Base-by-base conservation (phyloP, 2,797 vertebrate genomes). In the Bradypus variegatus region DNA sequence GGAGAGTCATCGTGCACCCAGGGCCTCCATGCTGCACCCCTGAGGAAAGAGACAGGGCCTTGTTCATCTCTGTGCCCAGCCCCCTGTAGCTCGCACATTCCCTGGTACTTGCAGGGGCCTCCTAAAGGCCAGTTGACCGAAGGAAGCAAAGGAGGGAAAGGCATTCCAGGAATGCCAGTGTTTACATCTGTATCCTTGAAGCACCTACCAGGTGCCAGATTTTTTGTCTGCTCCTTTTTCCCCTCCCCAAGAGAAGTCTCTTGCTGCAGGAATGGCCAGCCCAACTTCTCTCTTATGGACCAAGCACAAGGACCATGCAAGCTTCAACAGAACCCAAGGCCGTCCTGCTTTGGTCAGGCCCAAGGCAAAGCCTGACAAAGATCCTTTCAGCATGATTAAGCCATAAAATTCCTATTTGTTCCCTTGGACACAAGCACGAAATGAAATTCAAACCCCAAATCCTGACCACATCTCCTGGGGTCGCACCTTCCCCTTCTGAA, bases 331-430 rank as follows among this genome's bases (percentile, higher is more conserved):
- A 93, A 60, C 23, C 89, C 75, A 41, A 60, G 73, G 41, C 38
- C 23, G 27, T 86, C 27, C 12, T 67, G 81, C 73, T 67, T 90
- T 79, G 58, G 16, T 79, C 81, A 76, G 73, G 38, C n/a, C 41
- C 11, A 1, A 38, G 4, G 11, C 69, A 81, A 92, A 94, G 86
- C 77, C 84, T 58, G 75, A 73, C 88, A 88, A 90, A 85, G 84
- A 93, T 41, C 91, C 77, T 95, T 92, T 73, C 89, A 92, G 70
- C 86, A 94, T 53, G 70, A 91, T 45, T 78, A 84, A 69, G 45
- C 90, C 88, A 86, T 60, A 86, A 93, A 83, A 58, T 85, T 91
- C 73, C 87, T 79, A 64, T 58, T 36, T 67, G 60, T 79, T n/a
- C 65, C 92, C 13, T 4, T 53, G 65, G 78, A 86, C 91, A n/a